Base-by-base conservation (phyloP, 1,140 invertebrate species). In the Acromyrmex echinatior region DNA sequence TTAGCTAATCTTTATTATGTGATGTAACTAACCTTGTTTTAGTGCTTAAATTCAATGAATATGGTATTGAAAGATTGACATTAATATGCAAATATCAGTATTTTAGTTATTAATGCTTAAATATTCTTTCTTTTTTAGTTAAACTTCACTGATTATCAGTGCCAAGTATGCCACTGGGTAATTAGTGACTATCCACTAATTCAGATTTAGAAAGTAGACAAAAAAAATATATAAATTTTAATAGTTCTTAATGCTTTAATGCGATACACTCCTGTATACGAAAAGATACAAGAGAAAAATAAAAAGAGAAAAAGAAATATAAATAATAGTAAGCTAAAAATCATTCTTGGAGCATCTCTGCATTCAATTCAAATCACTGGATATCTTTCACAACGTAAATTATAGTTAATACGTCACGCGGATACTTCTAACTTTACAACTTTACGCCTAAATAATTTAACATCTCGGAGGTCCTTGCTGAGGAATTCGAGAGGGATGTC, bases 391-490 rank as follows among this genome's bases (percentile, higher is more conserved):
- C 6, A 58, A 35, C 21, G 39, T 45, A 45, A 18, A 9, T 60
- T 28, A 14, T 16, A 60, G 3, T 56, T 39, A 76, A 77, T 68
- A 79, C 25, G 25, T 6, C 21, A 65, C 10, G 39, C 18, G 10
- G 21, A n/a, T 51, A 2, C 31, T 56, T 21, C 21, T 39, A 31
- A 49, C 49, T 79, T 28, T 14, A 9, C 21, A 10, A 39, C 21
- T 71, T 58, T 28, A 51, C 16, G 5, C n/a, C 31, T 62, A 49
- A 76, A 76, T 63, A 84, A 84, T 84, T 84, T 18, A 45, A 74
- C 39, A n/a, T 81, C 35, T 51, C 25, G 56, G 53, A 82, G 31
- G 18, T 49, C 10, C 6, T 6, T 10, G 2, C 31, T 25, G 28
- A 63, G 45, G 70, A 84, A 76, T 84, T 45, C 14, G 45, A 51